Percentiles rank a stretch among this genome's conserved stretches.
phyloP scores from a whole-genome alignment of 2,888 invertebrate genomes.

The Drosophila anomelani region DNA sequence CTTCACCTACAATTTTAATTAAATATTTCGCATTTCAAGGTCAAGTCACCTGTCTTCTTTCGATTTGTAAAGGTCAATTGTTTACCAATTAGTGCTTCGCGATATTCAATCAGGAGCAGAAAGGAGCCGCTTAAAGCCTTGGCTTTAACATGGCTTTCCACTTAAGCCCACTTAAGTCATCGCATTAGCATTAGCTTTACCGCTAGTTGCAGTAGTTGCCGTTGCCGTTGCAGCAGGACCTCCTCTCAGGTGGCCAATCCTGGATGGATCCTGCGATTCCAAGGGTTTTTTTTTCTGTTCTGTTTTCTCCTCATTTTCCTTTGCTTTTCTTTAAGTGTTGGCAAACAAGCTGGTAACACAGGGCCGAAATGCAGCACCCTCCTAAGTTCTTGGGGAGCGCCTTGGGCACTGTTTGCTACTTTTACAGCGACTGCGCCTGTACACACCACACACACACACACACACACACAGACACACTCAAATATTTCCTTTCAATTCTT shows the following conservation, averaged over 20 bases:
- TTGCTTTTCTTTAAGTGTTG: slow-evolving; percentile 68
- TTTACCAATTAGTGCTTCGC: slow-evolving; percentile 4
- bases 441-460: slow-evolving; percentile 25
- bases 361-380: slow-evolving; percentile 10
- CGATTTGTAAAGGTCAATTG: background rate
- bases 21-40: background rate
- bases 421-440: slow-evolving; percentile 78
- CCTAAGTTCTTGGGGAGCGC: slow-evolving; percentile 29
- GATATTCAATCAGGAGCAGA: slow-evolving; percentile 4
- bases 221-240: background rate
- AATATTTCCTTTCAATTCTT: slow-evolving; percentile 70
- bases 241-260: slow-evolving; percentile 22
- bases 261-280: slow-evolving; percentile 10
- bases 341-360: slow-evolving; percentile 68
- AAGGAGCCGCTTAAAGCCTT: background rate
- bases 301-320: background rate
- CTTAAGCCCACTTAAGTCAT: slow-evolving; percentile 4
- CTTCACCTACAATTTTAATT: background rate
- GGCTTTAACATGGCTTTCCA: slow-evolving; percentile 4
- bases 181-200: slow-evolving; percentile 13
- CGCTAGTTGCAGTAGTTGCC: slow-evolving; percentile 9
- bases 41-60: background rate
- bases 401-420: slow-evolving; percentile 70
- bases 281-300: background rate
- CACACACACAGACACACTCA: slow-evolving; percentile 21